These are phyloP conservation scores for Balaeniceps rex DNA, from an alignment of 2,113 vertebrate species.

Conservation along the genomic window DNA sequence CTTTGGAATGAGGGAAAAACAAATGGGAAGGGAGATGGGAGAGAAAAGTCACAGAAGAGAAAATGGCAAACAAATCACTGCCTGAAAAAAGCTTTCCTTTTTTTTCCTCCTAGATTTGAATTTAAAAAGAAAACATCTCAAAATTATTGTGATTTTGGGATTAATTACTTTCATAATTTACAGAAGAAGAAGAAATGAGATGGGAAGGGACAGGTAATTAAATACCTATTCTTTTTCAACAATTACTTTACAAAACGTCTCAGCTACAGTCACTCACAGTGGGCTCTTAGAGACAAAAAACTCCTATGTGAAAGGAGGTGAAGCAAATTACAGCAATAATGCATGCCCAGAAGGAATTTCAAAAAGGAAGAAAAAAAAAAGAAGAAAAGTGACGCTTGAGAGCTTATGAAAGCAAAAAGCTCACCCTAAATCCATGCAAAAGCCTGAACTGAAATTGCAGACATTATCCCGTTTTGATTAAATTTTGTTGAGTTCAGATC, in stretches of 20 bases:
- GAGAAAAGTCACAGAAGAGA: not conserved
- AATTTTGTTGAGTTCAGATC: not conserved
- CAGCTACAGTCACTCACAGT: not conserved
- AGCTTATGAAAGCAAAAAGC: not conserved
- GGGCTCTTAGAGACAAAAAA: not conserved
- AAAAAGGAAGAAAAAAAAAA: not conserved
- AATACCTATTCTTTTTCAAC: not conserved
- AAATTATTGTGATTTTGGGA: not conserved
- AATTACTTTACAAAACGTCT: not conserved
- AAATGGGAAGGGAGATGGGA: not conserved
- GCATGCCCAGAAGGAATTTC: not conserved
- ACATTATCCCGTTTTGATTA: conserved; percentile 35
- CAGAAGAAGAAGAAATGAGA: not conserved
- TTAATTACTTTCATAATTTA: not conserved
- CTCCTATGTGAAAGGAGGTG: not conserved
- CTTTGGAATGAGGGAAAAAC: not conserved
- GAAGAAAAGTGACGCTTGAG: not conserved
- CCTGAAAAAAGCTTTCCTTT: not conserved
- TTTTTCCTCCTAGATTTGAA: not conserved
- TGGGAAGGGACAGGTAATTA: conserved; percentile 6
- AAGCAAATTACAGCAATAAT: conserved; percentile 12
- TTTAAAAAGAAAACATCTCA: not conserved
- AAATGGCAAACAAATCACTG: not conserved
- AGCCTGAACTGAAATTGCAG: conserved; percentile 4
- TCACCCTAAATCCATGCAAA: not conserved